Base-by-base conservation (phyloP, 64 coral and sea anemone genomes). In the Montipora capricornis region DNA sequence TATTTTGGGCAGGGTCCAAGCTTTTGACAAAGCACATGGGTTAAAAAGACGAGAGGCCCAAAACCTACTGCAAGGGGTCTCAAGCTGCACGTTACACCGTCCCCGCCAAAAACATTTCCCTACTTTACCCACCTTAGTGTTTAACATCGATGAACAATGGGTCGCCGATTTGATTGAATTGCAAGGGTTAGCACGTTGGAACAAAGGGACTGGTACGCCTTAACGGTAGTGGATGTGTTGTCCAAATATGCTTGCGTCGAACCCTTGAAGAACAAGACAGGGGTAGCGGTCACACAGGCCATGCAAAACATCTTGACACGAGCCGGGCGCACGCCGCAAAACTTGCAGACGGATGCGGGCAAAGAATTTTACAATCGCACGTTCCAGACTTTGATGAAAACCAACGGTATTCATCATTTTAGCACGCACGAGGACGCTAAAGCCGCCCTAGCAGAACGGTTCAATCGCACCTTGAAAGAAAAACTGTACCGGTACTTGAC, bases 401-500 rank as follows among this genome's bases (percentile, higher is more conserved):
- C 57, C 29, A n/a, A 89, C 37, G 49, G 37, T 4, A 75, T 80
- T 6, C 52, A 74, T 8, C 75, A 59, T 66, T 85, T 85, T 46
- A 20, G 55, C 1, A 93, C 82, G n/a, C 10, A 51, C 50, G 48
- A 44, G 12, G 90, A 92, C 53, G 11, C 84, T 9, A 80, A 93
- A 53, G 91, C 83, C 8, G 4, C 13, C 3, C 13, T 93, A 15
- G 44, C 66, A 2, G 83, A 93, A 80, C 75, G 91, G 1, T 93
- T 87, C 73, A 78, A 69, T 93, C 83, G 83, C 5, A 88, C 91
- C 1, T 52, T 93, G 29, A 93, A 93, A 57, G 52, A 47, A 3
- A 46, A 75, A 2, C 14, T 93, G 83, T 88, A 16, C 45, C 75
- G 60, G 7, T 93, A 73, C 11, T 88, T 88, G 9, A 79, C 74